Evolutionary conservation across 2,797 vertebrate genomes (phyloP).

Genomic region (Gymnodraco acuticeps): DNA sequence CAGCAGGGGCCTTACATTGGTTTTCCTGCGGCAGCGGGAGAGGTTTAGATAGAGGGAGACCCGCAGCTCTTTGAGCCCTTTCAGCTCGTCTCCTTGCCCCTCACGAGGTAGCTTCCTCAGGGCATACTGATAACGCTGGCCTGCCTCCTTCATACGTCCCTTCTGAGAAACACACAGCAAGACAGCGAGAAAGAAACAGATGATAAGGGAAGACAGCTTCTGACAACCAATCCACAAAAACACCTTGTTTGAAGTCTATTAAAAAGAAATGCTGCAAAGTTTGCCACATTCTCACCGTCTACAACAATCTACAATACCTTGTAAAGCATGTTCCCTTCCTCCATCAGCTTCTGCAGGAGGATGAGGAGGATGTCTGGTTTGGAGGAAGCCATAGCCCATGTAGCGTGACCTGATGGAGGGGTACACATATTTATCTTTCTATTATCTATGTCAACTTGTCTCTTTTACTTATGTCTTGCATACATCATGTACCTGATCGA

Average conservation of each 20-base stretch:
- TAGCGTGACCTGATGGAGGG: conserved; percentile 92
- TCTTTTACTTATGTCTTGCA: conserved; percentile 33
- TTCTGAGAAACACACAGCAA: conserved; percentile 84
- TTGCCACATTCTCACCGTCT: background rate
- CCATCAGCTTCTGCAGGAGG: conserved; percentile 98
- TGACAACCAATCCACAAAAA: background rate
- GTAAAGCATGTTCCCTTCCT: conserved; percentile 97
- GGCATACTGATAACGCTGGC: conserved; percentile 97
- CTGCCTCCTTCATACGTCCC: conserved; percentile 98
- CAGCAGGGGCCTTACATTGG: conserved; percentile 88
- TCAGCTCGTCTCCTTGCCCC: conserved; percentile 94
- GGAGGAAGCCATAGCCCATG: conserved; percentile 99
- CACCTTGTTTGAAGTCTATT: background rate
- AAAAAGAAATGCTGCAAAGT: background rate
- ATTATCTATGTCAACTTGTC: conserved; percentile 23
- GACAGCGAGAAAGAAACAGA: background rate
- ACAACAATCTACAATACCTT: conserved; percentile 74
- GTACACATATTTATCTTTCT: conserved; percentile 53
- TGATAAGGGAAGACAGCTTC: background rate
- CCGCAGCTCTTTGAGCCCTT: conserved; percentile 93
- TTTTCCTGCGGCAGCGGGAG: conserved; percentile 97
- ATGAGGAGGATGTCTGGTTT: conserved; percentile 98
- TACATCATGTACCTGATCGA: conserved; percentile 86
- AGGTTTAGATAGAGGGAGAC: conserved; percentile 96
- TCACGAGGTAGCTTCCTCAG: conserved; percentile 96